Evolutionary conservation across 2,888 invertebrate genomes (phyloP).

Genomic region (Spilosoma lubricipeda): DNA sequence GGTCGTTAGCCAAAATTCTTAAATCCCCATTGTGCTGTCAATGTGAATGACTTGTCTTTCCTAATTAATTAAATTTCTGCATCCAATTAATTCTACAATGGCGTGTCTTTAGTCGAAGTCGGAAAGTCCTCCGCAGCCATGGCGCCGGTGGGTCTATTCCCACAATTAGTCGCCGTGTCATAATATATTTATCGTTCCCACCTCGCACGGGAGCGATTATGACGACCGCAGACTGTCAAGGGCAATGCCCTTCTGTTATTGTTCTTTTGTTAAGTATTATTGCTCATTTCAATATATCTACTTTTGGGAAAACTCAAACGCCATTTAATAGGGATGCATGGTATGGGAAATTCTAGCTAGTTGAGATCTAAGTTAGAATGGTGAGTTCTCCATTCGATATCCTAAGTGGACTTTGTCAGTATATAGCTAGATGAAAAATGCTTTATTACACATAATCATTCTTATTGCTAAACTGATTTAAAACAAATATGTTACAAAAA

Average conservation of each 20-base stretch:
- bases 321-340: not conserved
- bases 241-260: conserved; percentile 49
- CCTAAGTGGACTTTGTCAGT: not conserved
- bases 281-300: not conserved
- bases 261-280: not conserved
- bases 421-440: too few species aligned
- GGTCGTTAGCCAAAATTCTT: not conserved
- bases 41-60: not conserved
- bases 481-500: too few species aligned
- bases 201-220: conserved; percentile 46
- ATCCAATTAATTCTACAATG: conserved; percentile 33
- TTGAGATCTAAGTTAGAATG: not conserved
- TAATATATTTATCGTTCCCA: conserved; percentile 54
- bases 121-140: conserved; percentile 14
- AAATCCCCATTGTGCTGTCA: not conserved
- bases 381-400: not conserved
- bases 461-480: too few species aligned
- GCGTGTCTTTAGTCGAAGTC: conserved; percentile 36
- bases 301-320: not conserved
- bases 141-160: conserved; percentile 51
- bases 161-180: conserved; percentile 56
- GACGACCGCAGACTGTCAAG: conserved; percentile 33
- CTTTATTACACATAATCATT: too few species aligned
- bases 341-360: not conserved
- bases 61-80: not conserved